phyloP scores from a whole-genome alignment of 1,140 invertebrate species.

The Zeugodacus cucurbitae region DNA sequence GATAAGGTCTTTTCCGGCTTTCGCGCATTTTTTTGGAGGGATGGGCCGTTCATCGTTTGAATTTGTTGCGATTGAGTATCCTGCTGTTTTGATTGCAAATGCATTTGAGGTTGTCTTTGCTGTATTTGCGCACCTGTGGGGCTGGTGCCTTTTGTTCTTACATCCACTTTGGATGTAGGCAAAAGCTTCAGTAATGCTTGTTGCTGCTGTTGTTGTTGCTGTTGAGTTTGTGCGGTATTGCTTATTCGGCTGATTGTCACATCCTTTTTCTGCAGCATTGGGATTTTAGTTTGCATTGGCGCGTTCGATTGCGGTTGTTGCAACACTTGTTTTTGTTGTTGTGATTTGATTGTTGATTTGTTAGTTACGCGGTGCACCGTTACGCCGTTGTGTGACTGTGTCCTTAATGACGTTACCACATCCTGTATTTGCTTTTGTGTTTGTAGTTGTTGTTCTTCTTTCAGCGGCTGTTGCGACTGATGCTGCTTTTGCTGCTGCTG shows the following conservation, averaged over 20 bases:
- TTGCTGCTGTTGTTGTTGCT: conserved; percentile 40
- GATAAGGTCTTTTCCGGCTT: conserved; percentile 41
- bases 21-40: not conserved
- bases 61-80: conserved; percentile 19
- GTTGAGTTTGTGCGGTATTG: conserved; percentile 18
- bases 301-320: not conserved
- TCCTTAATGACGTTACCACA: not conserved
- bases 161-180: conserved; percentile 33
- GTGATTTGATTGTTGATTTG: conserved; percentile 27
- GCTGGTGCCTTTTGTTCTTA: not conserved
- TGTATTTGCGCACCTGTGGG: conserved; percentile 39
- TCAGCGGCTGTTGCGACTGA: not conserved
- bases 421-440: conserved; percentile 44
- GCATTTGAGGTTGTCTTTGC: conserved; percentile 30
- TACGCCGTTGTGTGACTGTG: conserved; percentile 44
- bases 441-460: conserved; percentile 33
- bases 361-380: conserved; percentile 58
- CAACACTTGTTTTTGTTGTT: not conserved
- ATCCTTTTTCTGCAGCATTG: conserved; percentile 58
- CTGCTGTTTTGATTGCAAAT: conserved; percentile 19
- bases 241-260: conserved; percentile 60
- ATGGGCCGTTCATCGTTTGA: not conserved
- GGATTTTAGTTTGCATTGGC: conserved; percentile 51
- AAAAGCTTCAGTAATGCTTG: conserved; percentile 42
- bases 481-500: conserved; percentile 45